These are phyloP conservation scores for Tetragnatha montana DNA, from an alignment of 2,888 invertebrate species.

Conservation along the genomic window DNA sequence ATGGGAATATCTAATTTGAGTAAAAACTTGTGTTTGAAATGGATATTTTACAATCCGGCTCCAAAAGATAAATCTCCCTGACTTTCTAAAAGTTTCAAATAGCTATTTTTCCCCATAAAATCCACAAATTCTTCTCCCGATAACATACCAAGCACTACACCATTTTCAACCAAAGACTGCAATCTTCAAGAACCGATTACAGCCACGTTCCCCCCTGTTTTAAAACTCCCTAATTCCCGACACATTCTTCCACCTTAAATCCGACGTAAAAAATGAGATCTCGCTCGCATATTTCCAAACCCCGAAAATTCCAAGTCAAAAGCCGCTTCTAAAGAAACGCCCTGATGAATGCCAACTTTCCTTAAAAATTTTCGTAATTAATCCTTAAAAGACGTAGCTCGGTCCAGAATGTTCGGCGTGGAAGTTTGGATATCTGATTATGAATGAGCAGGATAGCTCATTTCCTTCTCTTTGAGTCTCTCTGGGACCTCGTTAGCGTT, in stretches of 20 bases:
- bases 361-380: constrained; percentile 7
- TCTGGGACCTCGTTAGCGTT: constrained; percentile 46
- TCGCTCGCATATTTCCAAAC: neutral
- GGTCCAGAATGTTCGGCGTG: neutral
- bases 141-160: neutral
- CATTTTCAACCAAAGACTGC: neutral
- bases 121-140: too few species aligned
- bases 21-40: too few species aligned
- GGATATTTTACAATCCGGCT: too few species aligned
- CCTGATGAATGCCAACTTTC: neutral
- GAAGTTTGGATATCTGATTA: neutral
- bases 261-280: neutral
- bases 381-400: neutral
- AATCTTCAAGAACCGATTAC: neutral
- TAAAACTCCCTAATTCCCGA: neutral
- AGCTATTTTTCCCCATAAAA: too few species aligned
- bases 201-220: neutral
- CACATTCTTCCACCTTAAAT: neutral
- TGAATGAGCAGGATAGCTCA: constrained; percentile 31
- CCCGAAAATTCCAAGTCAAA: neutral
- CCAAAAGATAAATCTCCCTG: too few species aligned
- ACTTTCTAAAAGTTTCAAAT: too few species aligned
- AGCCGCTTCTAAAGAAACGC: neutral
- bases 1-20: too few species aligned
- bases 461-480: constrained; percentile 30